Base-by-base conservation (phyloP, 2,888 invertebrate species). In the Spodoptera picta region DNA sequence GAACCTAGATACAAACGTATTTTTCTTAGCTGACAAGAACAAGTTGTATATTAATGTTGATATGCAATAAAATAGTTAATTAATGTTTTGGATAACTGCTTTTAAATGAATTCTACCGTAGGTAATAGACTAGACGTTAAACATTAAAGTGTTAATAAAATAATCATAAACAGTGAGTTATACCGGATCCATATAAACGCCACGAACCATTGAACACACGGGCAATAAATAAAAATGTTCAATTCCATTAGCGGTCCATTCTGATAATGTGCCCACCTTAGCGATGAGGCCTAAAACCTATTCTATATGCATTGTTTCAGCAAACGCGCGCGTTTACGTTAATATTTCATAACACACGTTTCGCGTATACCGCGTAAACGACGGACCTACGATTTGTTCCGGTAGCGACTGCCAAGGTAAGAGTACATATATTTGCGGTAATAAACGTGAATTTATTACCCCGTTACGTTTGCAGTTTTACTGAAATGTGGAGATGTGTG, bases 371-470 rank as follows among this genome's bases (percentile, higher is more conserved):
- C 75, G 83, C 82, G 85, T 85, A 87, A 89, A 89, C 88, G 87
- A 77, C 72, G 83, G 82, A 82, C 85, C 83, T 83, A 82, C 89
- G 89, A 92, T 91, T 92, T 90, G 92, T 89, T 91, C 88, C 91
- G 87, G 88, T 87, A 87, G 86, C 82, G 88, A 88, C 88, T 89
- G 85, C 86, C 83, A 84, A 87, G 88, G 89, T 89, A 88, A 83
- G 76, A 83, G 75, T 89, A 89, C 88, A 84, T 91, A 89, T 88
- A 91, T 90, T 92, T 90, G 87, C 78, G 88, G 93, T 89, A 91
- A 93, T 93, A 94, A 94, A 94, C 89, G 89, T 92, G 87, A 93
- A 93, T 93, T 93, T 94, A 94, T 93, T 90, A 85, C 86, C 83
- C 90, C 75, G 91, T 92, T 93, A 92, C 88, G 91, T 93, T 91